These are phyloP conservation scores for Aythya baeri DNA, from an alignment of 2,113 vertebrate genomes.

Conservation along the genomic window DNA sequence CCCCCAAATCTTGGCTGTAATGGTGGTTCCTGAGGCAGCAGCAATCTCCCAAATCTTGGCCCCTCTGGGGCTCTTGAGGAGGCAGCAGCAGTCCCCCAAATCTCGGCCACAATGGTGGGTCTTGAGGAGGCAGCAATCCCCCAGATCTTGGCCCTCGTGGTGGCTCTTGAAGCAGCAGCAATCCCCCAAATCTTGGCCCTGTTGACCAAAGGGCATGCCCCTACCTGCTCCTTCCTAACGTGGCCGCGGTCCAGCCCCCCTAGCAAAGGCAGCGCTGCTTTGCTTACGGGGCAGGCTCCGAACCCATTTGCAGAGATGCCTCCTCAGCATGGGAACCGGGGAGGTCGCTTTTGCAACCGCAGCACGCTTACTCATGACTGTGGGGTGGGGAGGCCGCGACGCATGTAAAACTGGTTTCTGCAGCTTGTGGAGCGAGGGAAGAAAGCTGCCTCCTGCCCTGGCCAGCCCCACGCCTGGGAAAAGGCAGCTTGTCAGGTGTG, in stretches of 20 bases:
- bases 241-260: neutral
- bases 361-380: neutral
- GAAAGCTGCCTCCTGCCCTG: neutral
- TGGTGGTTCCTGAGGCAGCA: neutral
- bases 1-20: neutral
- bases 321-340: conserved; percentile 11
- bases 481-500: neutral
- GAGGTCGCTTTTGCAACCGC: neutral
- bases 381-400: neutral
- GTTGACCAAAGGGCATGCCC: neutral
- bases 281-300: neutral
- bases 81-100: too few relatives aligned
- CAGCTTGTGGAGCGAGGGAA: neutral
- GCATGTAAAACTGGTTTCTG: neutral
- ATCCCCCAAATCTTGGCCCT: neutral
- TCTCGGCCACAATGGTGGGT: too few relatives aligned
- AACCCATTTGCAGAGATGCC: neutral
- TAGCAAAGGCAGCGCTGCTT: neutral
- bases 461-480: neutral
- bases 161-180: neutral
- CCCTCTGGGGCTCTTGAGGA: too few relatives aligned
- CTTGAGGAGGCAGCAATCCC: too few relatives aligned
- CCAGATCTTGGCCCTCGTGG: fast-evolving
- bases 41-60: neutral
- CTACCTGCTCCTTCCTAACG: fast-evolving